Conservation (phyloP, 2,113 vertebrate genomes). For the Colius striatus region DNA sequence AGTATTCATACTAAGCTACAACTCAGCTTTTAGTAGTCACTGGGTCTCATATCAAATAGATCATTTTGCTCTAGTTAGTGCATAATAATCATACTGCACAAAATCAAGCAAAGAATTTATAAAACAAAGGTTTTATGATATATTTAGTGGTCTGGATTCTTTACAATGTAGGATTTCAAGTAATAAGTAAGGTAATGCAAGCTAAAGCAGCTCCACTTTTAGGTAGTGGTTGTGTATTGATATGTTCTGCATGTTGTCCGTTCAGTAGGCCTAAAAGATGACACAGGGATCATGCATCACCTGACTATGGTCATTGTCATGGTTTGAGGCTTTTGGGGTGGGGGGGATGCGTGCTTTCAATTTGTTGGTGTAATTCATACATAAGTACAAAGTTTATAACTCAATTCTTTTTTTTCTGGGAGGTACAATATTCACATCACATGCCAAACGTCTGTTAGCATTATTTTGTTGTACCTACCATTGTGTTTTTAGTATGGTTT, state of each 20-base stretch:
- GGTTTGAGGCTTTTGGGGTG: background rate
- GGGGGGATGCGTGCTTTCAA: background rate
- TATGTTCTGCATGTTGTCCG: background rate
- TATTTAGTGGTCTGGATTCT: background rate
- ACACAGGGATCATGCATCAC: background rate
- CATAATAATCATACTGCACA: background rate
- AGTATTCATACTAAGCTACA: constrained; percentile 63
- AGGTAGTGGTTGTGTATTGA: background rate
- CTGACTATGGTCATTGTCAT: background rate
- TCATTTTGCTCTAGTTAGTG: constrained; percentile 32
- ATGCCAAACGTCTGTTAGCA: background rate
- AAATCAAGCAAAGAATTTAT: background rate
- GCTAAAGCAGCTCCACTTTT: background rate
- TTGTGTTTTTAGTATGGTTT: background rate
- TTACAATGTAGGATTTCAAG: background rate
- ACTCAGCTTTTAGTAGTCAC: constrained; percentile 60
- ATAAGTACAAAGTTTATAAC: background rate
- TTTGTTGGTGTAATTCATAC: background rate
- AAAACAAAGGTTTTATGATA: background rate
- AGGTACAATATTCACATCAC: background rate
- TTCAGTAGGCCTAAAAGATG: background rate
- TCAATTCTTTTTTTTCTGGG: background rate
- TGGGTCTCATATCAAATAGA: constrained; percentile 52
- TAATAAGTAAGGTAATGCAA: background rate
- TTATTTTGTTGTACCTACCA: background rate